Evolutionary conservation across 2,888 invertebrate genomes (phyloP), one percentile per base, ranked within the genome.

Genomic region (Belgica antarctica): DNA sequence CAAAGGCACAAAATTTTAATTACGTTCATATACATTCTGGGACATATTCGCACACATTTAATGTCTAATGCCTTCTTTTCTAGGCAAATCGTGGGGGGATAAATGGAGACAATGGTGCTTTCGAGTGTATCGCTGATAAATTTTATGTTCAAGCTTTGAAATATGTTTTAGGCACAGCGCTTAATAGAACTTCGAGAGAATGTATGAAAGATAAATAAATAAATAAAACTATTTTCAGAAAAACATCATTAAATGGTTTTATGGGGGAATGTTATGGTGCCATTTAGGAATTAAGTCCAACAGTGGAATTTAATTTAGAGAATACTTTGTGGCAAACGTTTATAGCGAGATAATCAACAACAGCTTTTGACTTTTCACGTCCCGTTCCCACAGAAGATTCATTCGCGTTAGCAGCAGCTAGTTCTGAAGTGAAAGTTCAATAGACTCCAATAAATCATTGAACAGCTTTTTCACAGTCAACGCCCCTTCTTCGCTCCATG

Each of bases 1-100:
- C 41, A 41, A 12, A 4, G 31, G n/a, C 31, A 25, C 41, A 41
- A 12, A 12, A 41, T 63, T 63, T 63, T 63, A 63, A 63, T 63
- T 63, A 63, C 63, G 24, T 22, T 36, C 12, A n/a, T 41, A 41
- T 41, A 41, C 4, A 41, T 41, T 12, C 15, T 4, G 4, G 41
- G 7, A 12, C 10, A 41, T 41, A 41, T 41, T 41, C 41, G 41
- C 41, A 41, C 15, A 41, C 10, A 41, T 12, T 41, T 7, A 41
- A 12, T 7, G 41, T 41, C 15, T 41, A 12, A 41, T 41, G 41
- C 41, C n/a, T n/a, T n/a, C n/a, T 31, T 31, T 31, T 31, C 10
- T 10, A 10, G 31, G 31, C 31, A 31, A n/a, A 31, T 31, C 5
- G 31, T 4, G 31, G 31, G 31, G 10, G 5, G 31, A 10, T 31